Base-by-base conservation (phyloP, 2,113 vertebrate genomes). In the Mastomys natalensis region DNA sequence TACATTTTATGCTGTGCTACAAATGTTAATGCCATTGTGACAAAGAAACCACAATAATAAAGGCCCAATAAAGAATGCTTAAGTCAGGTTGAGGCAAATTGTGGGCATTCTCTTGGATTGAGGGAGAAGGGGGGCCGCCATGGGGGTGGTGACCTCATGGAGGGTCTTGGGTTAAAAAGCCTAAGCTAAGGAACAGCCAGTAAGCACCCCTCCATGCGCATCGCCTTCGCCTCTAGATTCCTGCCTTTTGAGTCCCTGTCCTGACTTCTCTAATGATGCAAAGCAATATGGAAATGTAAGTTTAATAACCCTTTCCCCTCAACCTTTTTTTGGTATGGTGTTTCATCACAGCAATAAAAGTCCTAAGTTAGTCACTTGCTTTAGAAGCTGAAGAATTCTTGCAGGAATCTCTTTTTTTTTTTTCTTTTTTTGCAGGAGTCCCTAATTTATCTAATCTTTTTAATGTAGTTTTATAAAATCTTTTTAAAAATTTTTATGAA, bases 361-460 rank as follows among this genome's bases (percentile, higher is more conserved):
- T 62, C n/a, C n/a, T 62, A 24, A 24, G n/a, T 43, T 51, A 37
- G 43, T 16, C 58, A 68, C 81, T 93, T 48, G 55, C 37, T 17
- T 66, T n/a, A 76, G 37, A 68, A 87, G 48, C 66, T 87, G 9
- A 87, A 87, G 37, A 66, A 86, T 40, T 85, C 37, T 96, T 91
- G 11, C 40, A 82, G 17, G 37, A 6, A 26, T 85, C 55, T n/a
- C n/a, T n/a, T n/a, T n/a, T n/a, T n/a, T n/a, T n/a, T n/a, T n/a
- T n/a, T n/a, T n/a, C n/a, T n/a, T n/a, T n/a, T n/a, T n/a, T n/a
- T n/a, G n/a, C n/a, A n/a, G n/a, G n/a, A n/a, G n/a, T n/a, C n/a
- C n/a, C n/a, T n/a, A n/a, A n/a, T n/a, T n/a, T n/a, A n/a, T n/a
- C n/a, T n/a, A n/a, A n/a, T n/a, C n/a, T n/a, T n/a, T n/a, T n/a